Base-by-base conservation (phyloP, 2,888 invertebrate genomes). In the Sinodicranocentrus sp. region DNA sequence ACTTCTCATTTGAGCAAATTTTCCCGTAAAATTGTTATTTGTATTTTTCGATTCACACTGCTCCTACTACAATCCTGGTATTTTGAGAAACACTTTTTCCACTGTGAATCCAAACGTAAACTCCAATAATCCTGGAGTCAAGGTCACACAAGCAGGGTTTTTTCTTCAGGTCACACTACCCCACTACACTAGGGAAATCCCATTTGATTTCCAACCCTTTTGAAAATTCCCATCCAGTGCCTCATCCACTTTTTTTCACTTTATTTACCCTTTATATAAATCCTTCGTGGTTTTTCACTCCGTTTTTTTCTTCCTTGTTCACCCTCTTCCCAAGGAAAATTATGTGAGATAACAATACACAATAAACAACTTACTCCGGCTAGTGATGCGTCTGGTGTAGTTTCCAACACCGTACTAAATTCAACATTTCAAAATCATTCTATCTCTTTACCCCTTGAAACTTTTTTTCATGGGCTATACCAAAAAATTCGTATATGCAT, bases 321-420 rank as follows among this genome's bases (percentile, higher is more conserved):
- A n/a, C n/a, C n/a, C n/a, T n/a, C n/a, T n/a, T n/a, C n/a, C n/a
- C n/a, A n/a, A n/a, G n/a, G n/a, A n/a, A n/a, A n/a, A n/a, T n/a
- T n/a, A n/a, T n/a, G n/a, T n/a, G n/a, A n/a, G n/a, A n/a, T n/a
- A n/a, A n/a, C n/a, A n/a, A 48, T n/a, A 10, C 48, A 54, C 33
- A 26, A 25, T 17, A 10, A 52, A 19, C 13, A 43, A 43, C 65
- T 43, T 26, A 26, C 65, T 65, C 23, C 43, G 65, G 43, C 21
- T 23, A 10, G 23, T 65, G 65, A 65, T 84, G 78, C 78, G 84
- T 84, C 84, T 78, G 73, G 84, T 78, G 84, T 84, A 84, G 78
- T 78, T 84, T 70, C 84, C 73, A 84, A 84, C 84, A 79, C 84
- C 84, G 78, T 73, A 84, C 84, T 84, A 84, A 84, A 57, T 39